Conservation (phyloP, 2,797 vertebrate genomes). For the Argya squamiceps region DNA sequence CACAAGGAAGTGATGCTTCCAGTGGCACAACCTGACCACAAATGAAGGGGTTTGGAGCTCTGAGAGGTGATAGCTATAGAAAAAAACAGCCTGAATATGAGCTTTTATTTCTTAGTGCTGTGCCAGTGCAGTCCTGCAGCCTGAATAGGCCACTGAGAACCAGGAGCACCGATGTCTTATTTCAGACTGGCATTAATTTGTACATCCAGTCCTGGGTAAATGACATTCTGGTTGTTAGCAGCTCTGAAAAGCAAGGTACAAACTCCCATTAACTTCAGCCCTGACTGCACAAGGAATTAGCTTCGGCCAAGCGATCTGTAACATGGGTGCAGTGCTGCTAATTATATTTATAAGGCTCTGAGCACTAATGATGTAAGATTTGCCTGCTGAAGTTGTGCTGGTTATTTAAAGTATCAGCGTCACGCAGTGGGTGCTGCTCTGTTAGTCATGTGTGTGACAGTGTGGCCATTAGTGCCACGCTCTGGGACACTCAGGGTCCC, state of each 20-base stretch:
- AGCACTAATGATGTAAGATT: slow-evolving; percentile 25
- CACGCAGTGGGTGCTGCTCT: neutral
- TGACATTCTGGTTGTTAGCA: neutral
- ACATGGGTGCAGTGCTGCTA: neutral
- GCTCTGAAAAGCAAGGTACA: slow-evolving; percentile 14
- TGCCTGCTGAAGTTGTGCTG: neutral
- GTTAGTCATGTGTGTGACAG: neutral
- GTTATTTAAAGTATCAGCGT: neutral
- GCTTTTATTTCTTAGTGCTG: neutral
- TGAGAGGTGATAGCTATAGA: neutral
- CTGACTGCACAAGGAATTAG: neutral
- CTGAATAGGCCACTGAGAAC: neutral
- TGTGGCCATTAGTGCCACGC: neutral
- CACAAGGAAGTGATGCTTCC: neutral
- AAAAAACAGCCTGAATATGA: neutral
- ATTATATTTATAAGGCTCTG: neutral
- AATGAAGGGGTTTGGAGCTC: neutral
- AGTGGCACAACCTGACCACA: neutral
- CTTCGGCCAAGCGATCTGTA: neutral
- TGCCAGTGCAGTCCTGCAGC: neutral
- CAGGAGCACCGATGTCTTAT: neutral
- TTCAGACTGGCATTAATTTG: slow-evolving; percentile 11
- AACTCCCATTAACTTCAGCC: slow-evolving; percentile 13
- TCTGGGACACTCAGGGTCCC: neutral
- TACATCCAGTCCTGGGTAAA: neutral